Conservation (phyloP, 1,140 invertebrate species). For the Diploscapter pachys region DNA sequence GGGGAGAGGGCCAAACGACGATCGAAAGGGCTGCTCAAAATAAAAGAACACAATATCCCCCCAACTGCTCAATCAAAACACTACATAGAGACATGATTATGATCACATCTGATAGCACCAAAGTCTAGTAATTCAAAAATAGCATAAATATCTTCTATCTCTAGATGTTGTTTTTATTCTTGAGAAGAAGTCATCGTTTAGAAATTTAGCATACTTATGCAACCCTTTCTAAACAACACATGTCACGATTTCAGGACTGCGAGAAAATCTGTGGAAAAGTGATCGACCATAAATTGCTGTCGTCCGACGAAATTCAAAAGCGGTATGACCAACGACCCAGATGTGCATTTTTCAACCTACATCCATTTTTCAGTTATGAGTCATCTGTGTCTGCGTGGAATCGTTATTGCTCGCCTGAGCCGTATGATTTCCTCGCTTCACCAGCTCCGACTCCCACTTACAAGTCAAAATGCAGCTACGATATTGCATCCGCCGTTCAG, state of each 20-base stretch:
- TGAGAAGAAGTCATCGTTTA: too few relatives aligned
- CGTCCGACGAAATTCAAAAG: constrained; percentile 57
- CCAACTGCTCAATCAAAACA: too few relatives aligned
- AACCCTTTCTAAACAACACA: background rate
- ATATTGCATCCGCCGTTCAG: constrained; percentile 59
- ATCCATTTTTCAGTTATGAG: constrained; percentile 43
- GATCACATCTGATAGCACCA: too few relatives aligned
- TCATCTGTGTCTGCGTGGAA: constrained; percentile 56
- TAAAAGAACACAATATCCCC: too few relatives aligned
- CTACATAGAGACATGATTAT: too few relatives aligned
- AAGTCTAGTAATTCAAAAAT: too few relatives aligned
- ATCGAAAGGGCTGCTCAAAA: too few relatives aligned
- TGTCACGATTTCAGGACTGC: constrained; percentile 57
- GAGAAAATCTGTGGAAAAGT: constrained; percentile 54
- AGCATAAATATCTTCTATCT: too few relatives aligned
- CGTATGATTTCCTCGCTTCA: constrained; percentile 45
- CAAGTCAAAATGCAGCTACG: constrained; percentile 55
- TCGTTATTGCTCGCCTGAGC: constrained; percentile 52
- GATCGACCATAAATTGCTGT: constrained; percentile 60
- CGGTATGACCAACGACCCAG: constrained; percentile 19
- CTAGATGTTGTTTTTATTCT: too few relatives aligned
- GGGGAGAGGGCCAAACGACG: too few relatives aligned
- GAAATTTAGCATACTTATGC: too few relatives aligned
- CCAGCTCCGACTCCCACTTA: constrained; percentile 35
- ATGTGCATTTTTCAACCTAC: background rate